These are phyloP conservation scores for Formicarius rufipectus DNA, from an alignment of 2,113 vertebrate genomes.

Conservation along the genomic window DNA sequence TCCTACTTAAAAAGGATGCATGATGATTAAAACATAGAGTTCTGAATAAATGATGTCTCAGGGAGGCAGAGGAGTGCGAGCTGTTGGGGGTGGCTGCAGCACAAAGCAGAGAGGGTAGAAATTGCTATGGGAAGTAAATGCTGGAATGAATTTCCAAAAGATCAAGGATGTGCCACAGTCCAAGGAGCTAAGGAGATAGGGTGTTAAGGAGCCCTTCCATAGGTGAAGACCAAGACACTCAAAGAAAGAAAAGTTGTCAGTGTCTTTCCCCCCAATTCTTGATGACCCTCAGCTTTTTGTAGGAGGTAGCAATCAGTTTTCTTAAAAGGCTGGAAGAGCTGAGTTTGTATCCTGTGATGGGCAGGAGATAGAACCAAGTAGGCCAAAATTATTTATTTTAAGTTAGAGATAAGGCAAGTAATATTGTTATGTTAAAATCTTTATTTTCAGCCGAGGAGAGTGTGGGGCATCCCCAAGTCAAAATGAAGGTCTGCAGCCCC, in stretches of 20 bases:
- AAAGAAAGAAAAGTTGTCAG: background rate
- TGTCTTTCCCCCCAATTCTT: background rate
- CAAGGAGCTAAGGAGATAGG: no score
- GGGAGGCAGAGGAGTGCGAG: background rate
- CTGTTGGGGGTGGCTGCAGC: background rate
- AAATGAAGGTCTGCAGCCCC: background rate
- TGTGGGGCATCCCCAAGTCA: background rate
- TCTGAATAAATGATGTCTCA: background rate
- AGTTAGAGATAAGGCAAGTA: background rate
- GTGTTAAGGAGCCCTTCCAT: background rate
- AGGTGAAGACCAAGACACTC: background rate
- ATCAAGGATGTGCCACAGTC: background rate
- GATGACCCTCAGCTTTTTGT: background rate
- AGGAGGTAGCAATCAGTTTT: background rate
- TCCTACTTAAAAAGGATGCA: background rate
- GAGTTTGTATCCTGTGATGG: background rate
- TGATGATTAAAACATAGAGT: background rate
- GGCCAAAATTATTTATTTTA: background rate
- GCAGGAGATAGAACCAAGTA: background rate
- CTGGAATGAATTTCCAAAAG: background rate
- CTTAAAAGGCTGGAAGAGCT: background rate
- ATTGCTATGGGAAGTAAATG: background rate
- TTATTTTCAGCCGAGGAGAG: background rate
- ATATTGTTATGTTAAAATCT: background rate
- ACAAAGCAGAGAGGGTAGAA: background rate